A percentile compares a stretch with the other conserved stretches of the same genome.
Evolutionary conservation across 1,140 invertebrate genomes (phyloP).

Genomic region (Drosophila trapezifrons): DNA sequence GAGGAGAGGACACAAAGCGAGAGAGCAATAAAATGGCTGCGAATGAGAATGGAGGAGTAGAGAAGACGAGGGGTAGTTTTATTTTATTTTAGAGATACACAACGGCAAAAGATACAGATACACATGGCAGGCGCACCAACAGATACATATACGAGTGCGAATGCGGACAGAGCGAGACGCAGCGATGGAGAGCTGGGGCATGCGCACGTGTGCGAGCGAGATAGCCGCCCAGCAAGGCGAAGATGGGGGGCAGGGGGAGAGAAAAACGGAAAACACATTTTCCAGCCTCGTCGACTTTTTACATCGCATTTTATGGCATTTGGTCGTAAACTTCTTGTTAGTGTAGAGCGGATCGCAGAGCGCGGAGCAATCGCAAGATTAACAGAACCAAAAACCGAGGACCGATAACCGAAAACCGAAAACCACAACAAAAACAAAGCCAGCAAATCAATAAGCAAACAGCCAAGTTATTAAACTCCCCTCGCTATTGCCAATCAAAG

Average conservation of each 20-base stretch:
- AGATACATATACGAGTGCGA: conserved; percentile 36
- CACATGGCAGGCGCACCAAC: conserved; percentile 63
- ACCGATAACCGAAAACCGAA: conserved; percentile 9
- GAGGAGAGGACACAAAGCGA: conserved; percentile 51
- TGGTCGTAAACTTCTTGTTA: conserved; percentile 84
- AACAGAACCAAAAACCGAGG: conserved; percentile 26
- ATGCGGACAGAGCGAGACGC: conserved; percentile 27
- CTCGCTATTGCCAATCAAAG: conserved; percentile 20
- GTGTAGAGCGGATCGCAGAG: conserved; percentile 83
- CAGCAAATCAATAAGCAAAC: conserved; percentile 47
- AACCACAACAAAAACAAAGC: conserved; percentile 19
- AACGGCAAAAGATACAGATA: conserved; percentile 70
- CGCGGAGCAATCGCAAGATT: conserved; percentile 41
- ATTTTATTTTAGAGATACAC: conserved; percentile 58
- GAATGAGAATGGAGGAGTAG: conserved; percentile 58
- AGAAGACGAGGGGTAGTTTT: conserved; percentile 55
- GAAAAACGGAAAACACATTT: conserved; percentile 81
- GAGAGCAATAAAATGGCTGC: conserved; percentile 76
- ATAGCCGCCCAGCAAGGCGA: conserved; percentile 15
- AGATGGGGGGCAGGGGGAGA: conserved; percentile 16
- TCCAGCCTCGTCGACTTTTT: conserved; percentile 83
- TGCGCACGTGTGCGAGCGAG: conserved; percentile 52
- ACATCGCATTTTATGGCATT: conserved; percentile 84
- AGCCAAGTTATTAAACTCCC: conserved; percentile 35
- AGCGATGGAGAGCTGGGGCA: conserved; percentile 15